phyloP scores from a whole-genome alignment of 2,113 vertebrate species.

The Coregonus clupeaformis region DNA sequence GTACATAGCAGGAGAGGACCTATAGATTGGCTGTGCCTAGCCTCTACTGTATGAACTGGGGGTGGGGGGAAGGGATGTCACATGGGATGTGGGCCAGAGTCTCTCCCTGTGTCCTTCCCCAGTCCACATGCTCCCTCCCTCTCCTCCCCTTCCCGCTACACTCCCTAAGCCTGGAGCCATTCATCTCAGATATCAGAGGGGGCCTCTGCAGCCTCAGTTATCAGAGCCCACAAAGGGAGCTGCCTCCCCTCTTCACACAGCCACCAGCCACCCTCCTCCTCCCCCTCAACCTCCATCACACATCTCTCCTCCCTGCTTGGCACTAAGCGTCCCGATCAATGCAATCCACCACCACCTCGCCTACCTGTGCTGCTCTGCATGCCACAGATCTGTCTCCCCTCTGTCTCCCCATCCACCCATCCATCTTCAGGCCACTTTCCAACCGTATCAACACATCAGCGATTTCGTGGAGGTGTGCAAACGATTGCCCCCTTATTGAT shows the following conservation, averaged over 20 bases:
- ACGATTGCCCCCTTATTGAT: neutral
- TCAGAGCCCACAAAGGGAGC: neutral
- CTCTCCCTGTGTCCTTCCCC: too few species aligned
- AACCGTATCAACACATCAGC: neutral
- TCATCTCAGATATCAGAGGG: too few species aligned
- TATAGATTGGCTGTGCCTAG: too few species aligned
- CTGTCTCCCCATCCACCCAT: neutral
- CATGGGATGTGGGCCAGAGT: too few species aligned
- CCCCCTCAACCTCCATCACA: neutral
- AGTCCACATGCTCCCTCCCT: too few species aligned
- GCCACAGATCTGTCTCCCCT: neutral
- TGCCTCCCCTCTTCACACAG: neutral
- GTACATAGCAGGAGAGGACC: too few species aligned
- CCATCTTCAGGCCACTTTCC: neutral
- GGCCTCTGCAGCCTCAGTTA: neutral
- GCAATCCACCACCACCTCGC: neutral
- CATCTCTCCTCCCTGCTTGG: neutral
- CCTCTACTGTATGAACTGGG: too few species aligned
- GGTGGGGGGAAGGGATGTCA: too few species aligned
- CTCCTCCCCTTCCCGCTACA: too few species aligned
- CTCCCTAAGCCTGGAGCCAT: too few species aligned
- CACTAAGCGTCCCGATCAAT: neutral
- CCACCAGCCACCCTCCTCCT: neutral
- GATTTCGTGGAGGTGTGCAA: neutral
- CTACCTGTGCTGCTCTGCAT: neutral